These are phyloP conservation scores for Matsumyia berberina DNA, from an alignment of 2,888 invertebrate species.

Conservation along the genomic window DNA sequence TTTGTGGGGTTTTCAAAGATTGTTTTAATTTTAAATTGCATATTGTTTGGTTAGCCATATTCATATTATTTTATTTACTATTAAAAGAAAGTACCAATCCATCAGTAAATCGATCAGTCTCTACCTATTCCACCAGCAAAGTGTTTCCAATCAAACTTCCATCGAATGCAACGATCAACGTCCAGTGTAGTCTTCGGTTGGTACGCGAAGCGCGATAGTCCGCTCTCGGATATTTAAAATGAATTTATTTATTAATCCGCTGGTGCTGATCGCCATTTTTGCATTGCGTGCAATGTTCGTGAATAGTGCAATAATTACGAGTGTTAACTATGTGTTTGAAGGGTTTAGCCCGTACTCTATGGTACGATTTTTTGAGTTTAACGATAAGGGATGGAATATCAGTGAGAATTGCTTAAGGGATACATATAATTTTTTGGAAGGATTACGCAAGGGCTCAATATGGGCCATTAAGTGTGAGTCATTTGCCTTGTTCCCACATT, in stretches of 20 bases:
- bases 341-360: constrained; percentile 80
- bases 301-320: constrained; percentile 77
- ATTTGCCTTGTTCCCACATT: too few relatives aligned
- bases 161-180: background rate
- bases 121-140: background rate
- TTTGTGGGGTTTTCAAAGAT: background rate
- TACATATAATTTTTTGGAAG: constrained; percentile 80
- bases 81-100: constrained; percentile 16
- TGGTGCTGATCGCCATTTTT: constrained; percentile 15
- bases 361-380: constrained; percentile 81
- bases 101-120: background rate
- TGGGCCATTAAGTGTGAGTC: constrained; percentile 81
- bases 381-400: constrained; percentile 81
- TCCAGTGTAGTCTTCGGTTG: constrained; percentile 31
- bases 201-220: constrained; percentile 12
- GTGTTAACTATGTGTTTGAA: constrained; percentile 81
- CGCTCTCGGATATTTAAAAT: constrained; percentile 5
- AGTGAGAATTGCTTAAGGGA: constrained; percentile 80
- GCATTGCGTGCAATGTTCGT: background rate
- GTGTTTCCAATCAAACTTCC: background rate
- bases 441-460: constrained; percentile 79
- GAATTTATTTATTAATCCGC: constrained; percentile 17
- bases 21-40: background rate
- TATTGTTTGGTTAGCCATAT: background rate
- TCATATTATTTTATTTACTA: constrained; percentile 11